phyloP scores from a whole-genome alignment of 1,140 invertebrate genomes.

The Cecropterus lyciades region DNA sequence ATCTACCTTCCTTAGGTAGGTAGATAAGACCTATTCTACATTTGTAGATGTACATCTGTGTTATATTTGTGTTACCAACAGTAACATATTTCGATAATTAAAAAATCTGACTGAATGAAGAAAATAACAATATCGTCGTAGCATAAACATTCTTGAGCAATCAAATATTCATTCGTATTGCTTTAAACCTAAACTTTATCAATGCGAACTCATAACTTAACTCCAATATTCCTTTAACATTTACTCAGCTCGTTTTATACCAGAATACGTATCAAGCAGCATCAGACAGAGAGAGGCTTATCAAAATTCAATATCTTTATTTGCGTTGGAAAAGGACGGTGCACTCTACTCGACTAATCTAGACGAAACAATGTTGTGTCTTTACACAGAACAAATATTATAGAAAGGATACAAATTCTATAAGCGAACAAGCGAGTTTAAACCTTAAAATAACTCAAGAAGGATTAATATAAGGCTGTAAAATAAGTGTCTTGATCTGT shows the following conservation, averaged over 20 bases:
- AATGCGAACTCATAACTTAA: conserved; percentile 19
- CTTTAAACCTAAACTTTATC: conserved; percentile 11
- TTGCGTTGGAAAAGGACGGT: conserved; percentile 74
- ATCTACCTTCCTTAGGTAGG: no score
- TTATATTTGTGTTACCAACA: no score
- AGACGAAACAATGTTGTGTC: conserved; percentile 73
- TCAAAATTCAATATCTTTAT: conserved; percentile 82
- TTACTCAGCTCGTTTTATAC: conserved; percentile 40
- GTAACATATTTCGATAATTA: no score
- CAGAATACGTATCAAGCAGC: conserved; percentile 49
- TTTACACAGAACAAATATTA: conserved; percentile 60
- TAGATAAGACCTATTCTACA: no score
- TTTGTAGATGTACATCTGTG: no score
- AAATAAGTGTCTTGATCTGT: conserved; percentile 20
- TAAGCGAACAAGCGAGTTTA: conserved; percentile 12
- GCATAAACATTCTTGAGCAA: conserved; percentile 1
- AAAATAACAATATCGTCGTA: no score
- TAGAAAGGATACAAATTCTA: conserved; percentile 42
- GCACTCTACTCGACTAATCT: conserved; percentile 66
- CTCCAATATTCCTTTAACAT: conserved; percentile 42
- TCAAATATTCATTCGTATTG: not conserved
- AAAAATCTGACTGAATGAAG: no score
- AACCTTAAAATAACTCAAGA: conserved; percentile 22
- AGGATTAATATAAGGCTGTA: not conserved
- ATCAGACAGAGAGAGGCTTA: conserved; percentile 66